Evolutionary conservation across 2,888 invertebrate species (phyloP).

Genomic region (Zootermopsis nevadensis): DNA sequence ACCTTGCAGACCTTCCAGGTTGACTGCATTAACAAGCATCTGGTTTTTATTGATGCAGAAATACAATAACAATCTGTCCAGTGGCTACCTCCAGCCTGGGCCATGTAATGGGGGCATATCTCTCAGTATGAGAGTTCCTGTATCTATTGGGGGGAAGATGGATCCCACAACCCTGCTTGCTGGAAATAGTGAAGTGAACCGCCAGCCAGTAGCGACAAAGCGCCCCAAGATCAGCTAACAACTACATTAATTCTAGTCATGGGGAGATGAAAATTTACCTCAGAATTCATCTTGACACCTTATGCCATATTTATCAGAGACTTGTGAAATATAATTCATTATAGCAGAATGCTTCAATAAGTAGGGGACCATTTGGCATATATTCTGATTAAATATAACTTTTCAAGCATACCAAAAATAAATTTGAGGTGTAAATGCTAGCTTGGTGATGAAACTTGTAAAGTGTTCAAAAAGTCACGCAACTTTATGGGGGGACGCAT

Average conservation of each 20-base stretch:
- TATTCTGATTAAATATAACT: background rate
- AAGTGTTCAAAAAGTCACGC: constrained; percentile 33
- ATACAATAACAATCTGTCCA: constrained; percentile 50
- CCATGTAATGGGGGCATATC: constrained; percentile 46
- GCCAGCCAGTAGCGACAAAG: constrained; percentile 45
- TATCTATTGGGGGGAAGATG: constrained; percentile 26
- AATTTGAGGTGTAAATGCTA: background rate
- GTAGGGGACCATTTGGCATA: constrained; percentile 33
- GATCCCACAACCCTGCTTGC: constrained; percentile 37
- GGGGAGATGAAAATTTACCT: constrained; percentile 26
- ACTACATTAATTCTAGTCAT: constrained; percentile 29
- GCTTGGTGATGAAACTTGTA: constrained; percentile 6
- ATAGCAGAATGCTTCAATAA: background rate
- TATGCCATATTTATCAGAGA: background rate
- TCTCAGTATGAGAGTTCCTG: constrained; percentile 42
- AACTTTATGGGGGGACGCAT: background rate
- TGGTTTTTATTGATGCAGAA: constrained; percentile 31
- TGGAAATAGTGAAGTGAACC: constrained; percentile 38
- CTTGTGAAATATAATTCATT: constrained; percentile 22
- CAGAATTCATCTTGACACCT: constrained; percentile 30
- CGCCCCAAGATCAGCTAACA: constrained; percentile 53
- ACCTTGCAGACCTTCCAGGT: no score
- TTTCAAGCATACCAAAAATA: background rate
- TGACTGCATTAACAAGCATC: background rate
- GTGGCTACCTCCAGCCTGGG: constrained; percentile 43